phyloP scores from a whole-genome alignment of 92 coral and sea anemone species.

The Montipora capitata region DNA sequence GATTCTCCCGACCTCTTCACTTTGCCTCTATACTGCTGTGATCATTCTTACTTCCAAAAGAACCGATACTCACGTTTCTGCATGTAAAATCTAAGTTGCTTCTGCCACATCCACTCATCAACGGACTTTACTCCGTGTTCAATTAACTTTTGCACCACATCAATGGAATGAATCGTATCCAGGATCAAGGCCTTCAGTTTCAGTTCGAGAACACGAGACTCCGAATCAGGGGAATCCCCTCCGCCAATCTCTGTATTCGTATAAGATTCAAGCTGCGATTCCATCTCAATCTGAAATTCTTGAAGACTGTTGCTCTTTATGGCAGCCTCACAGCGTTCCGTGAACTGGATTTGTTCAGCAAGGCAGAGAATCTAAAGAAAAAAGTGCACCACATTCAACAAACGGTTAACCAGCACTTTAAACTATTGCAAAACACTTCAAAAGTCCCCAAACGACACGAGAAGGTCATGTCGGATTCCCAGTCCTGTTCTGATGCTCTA shows the following conservation, averaged over 20 bases:
- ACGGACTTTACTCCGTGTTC: constrained; percentile 84
- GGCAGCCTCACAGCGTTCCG: constrained; percentile 98
- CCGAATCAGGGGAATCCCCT: constrained; percentile 79
- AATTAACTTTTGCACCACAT: constrained; percentile 93
- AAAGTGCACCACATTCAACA: too few species aligned
- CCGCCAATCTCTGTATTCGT: constrained; percentile 92
- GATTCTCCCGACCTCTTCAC: too few species aligned
- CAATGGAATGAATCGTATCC: constrained; percentile 97
- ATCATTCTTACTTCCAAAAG: background rate
- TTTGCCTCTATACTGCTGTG: too few species aligned
- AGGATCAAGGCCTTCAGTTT: constrained; percentile 96
- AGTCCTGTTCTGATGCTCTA: too few species aligned
- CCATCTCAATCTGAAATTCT: constrained; percentile 98
- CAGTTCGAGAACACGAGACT: constrained; percentile 89
- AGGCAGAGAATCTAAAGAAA: constrained; percentile 88
- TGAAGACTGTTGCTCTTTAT: constrained; percentile 91
- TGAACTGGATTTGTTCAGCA: constrained; percentile 98
- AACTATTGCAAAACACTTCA: too few species aligned
- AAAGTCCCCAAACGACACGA: background rate
- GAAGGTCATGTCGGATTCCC: background rate
- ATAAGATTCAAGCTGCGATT: constrained; percentile 98
- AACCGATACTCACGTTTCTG: constrained; percentile 61
- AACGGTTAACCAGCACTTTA: too few species aligned
- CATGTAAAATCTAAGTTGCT: constrained; percentile 94
- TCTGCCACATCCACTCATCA: constrained; percentile 99